Percentiles rank a stretch among this genome's conserved stretches.
Evolutionary conservation across 2,888 invertebrate species (phyloP).

Genomic region (Amphimallon solstitiale): DNA sequence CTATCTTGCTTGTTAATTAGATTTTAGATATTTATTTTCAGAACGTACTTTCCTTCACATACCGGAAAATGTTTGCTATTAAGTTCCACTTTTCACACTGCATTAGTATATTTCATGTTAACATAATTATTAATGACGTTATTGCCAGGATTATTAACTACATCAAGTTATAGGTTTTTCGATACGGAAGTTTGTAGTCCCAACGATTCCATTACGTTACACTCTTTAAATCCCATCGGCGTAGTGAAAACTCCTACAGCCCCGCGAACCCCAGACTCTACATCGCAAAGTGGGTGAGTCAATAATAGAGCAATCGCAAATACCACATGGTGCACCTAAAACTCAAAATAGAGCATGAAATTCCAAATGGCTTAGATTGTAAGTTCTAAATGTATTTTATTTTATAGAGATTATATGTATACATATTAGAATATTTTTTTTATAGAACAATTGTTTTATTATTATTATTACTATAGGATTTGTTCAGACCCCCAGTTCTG

Average conservation of each 20-base stretch:
- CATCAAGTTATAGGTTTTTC: constrained; percentile 59
- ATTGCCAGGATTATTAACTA: constrained; percentile 20
- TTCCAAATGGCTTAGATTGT: constrained; percentile 25
- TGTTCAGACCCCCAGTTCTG: too few relatives aligned
- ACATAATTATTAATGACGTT: not conserved
- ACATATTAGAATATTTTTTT: constrained; percentile 18
- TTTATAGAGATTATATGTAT: constrained; percentile 24
- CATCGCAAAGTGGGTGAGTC: constrained; percentile 62
- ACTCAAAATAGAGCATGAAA: constrained; percentile 21
- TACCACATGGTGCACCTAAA: constrained; percentile 34
- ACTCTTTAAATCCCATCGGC: constrained; percentile 63
- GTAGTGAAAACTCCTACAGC: constrained; percentile 71
- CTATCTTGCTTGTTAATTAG: too few relatives aligned
- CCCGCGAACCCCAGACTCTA: constrained; percentile 71
- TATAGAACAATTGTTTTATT: constrained; percentile 15
- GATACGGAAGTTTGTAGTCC: constrained; percentile 62
- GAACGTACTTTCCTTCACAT: too few relatives aligned
- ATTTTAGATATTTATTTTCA: too few relatives aligned
- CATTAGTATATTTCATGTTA: too few relatives aligned
- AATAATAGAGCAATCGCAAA: constrained; percentile 12
- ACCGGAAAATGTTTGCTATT: too few relatives aligned
- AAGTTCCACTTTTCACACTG: too few relatives aligned
- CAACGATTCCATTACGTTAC: constrained; percentile 55
- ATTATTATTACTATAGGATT: constrained; percentile 10
- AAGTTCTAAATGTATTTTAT: constrained; percentile 31